Percentiles rank a stretch among this genome's conserved stretches.
These are phyloP conservation scores for Trogon melanurus DNA, from an alignment of 2,113 vertebrate genomes.

Conservation along the genomic window DNA sequence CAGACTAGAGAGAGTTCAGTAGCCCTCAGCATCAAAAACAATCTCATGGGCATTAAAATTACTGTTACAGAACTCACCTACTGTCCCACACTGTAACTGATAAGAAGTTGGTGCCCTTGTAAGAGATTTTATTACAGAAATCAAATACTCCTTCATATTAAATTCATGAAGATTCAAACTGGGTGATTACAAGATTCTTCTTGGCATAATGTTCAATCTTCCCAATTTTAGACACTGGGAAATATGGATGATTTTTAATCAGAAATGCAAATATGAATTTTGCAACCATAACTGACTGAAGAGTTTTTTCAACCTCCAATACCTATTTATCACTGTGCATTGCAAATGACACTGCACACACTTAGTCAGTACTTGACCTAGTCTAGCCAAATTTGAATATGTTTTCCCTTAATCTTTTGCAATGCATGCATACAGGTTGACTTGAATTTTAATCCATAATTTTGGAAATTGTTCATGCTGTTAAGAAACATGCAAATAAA, in stretches of 20 bases:
- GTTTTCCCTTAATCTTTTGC: neutral
- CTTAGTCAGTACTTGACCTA: neutral
- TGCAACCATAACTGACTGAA: neutral
- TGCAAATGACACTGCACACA: neutral
- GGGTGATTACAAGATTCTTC: neutral
- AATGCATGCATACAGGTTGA: neutral
- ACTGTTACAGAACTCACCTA: neutral
- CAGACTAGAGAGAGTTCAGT: neutral
- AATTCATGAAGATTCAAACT: neutral
- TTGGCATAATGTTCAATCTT: neutral
- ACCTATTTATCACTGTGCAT: neutral
- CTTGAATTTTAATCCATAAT: constrained; percentile 32
- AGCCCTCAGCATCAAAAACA: neutral
- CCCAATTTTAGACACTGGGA: neutral
- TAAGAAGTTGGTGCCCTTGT: neutral
- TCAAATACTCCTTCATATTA: neutral
- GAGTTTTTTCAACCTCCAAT: neutral
- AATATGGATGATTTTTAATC: neutral
- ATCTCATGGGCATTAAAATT: neutral
- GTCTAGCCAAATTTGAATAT: neutral
- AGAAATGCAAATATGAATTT: neutral
- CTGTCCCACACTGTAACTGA: neutral
- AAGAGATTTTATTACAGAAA: neutral
- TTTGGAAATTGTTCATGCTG: constrained; percentile 4
- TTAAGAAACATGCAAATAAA: constrained; percentile 30